Base-by-base conservation (phyloP, 2,797 vertebrate species). In the Spinibarbus caldwelli region DNA sequence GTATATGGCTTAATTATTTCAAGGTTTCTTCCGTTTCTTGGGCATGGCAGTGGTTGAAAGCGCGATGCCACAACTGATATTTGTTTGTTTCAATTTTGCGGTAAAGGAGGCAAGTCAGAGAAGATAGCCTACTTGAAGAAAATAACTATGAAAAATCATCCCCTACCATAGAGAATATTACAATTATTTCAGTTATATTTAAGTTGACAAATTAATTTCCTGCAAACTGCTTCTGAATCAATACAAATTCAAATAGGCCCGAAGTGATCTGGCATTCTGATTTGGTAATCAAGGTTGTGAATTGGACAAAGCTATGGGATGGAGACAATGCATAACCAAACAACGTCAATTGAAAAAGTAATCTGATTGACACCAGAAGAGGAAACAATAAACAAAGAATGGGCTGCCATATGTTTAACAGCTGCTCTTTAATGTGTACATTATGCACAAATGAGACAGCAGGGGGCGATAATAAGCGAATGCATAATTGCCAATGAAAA, bases 351-450 rank as follows among this genome's bases (percentile, higher is more conserved):
- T 80, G 79, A 82, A 49, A 57, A n/a, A 77, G 79, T 89, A 87
- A 87, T 80, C 49, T 86, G 85, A 89, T 14, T 80, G 43, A 85
- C 73, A 54, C 26, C 80, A 84, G 83, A 86, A 85, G 82, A 47
- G 85, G 87, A 88, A 92, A 92, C 91, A 92, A 93, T 90, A 92
- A 93, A 94, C 93, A 94, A 93, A 93, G 92, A 90, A 85, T 82
- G 59, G 86, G 77, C 90, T 86, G 87, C 92, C 94, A 94, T 93
- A 92, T 95, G 94, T 89, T 88, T 88, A 71, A 89, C 95, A 94
- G 94, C 93, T 93, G 93, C 91, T 89, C 83, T 82, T 45, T 78
- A 66, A 84, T 71, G 43, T 77, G 77, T 29, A 29, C n/a, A 80
- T 91, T 86, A n/a, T n/a, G 26, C 11, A 10, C 4, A 1, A 41